These are phyloP conservation scores for Acipenser ruthenus DNA, from an alignment of 2,797 vertebrate genomes.

Conservation along the genomic window DNA sequence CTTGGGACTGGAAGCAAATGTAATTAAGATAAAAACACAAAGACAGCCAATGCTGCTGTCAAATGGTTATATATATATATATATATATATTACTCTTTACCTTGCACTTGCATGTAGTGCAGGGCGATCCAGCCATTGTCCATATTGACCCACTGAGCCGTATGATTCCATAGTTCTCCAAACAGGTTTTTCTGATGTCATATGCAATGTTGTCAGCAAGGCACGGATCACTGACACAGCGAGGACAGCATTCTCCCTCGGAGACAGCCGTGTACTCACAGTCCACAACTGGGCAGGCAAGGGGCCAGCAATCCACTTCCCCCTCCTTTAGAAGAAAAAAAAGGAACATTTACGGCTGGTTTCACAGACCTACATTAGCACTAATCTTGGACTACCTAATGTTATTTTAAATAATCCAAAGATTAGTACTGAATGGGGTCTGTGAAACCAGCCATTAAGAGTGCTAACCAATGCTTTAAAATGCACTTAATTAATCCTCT, in stretches of 20 bases:
- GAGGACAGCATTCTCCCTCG: slow-evolving; percentile 87
- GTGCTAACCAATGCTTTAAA: too few relatives aligned
- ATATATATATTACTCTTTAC: slow-evolving; percentile 43
- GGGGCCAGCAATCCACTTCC: slow-evolving; percentile 86
- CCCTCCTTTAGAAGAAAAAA: slow-evolving; percentile 64
- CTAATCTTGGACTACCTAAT: neutral
- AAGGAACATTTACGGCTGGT: neutral
- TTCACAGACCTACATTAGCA: neutral
- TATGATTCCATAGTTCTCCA: slow-evolving; percentile 65
- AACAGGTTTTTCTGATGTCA: slow-evolving; percentile 80
- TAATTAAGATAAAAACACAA: neutral
- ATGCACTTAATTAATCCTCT: too few relatives aligned
- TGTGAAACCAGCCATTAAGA: too few relatives aligned
- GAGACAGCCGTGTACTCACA: slow-evolving; percentile 75
- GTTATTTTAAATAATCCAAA: neutral
- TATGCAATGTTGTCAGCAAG: slow-evolving; percentile 74
- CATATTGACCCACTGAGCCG: slow-evolving; percentile 79
- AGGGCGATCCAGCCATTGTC: slow-evolving; percentile 77
- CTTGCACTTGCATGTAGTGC: slow-evolving; percentile 91
- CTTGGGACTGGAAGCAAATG: too few relatives aligned
- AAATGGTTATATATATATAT: neutral
- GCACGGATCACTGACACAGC: slow-evolving; percentile 81
- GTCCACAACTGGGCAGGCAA: slow-evolving; percentile 68
- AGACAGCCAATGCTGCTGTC: too few relatives aligned
- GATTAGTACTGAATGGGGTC: too few relatives aligned